Evolutionary conservation across 2,113 vertebrate genomes (phyloP), one percentile per base, ranked within the genome.

Genomic region (Oreocharis arfaki): DNA sequence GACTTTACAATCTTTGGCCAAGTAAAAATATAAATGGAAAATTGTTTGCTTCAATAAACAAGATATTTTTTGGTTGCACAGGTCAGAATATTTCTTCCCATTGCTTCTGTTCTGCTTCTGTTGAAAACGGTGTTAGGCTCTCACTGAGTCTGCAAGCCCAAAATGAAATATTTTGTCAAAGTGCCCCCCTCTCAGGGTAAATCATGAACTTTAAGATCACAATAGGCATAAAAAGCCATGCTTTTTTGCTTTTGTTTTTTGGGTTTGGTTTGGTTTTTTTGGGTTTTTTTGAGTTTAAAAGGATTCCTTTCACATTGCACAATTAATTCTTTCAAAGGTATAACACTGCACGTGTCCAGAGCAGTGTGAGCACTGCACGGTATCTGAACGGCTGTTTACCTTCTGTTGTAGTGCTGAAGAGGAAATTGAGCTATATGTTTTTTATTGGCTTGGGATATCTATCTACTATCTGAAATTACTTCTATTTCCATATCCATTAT

Each of bases 371-470:
- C 78, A 55, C 49, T 22, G 56, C 17, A 53, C 52, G 22, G 78
- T 11, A 47, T 83, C 63, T 81, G 84, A 96, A 60, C 0, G 35
- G n/a, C 90, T 97, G 94, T 96, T 95, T 97, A 90, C 94, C 59
- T 96, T 88, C 49, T 96, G 57, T 73, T 85, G 61, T 4, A 78
- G 37, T 44, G 92, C 87, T 87, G 70, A 71, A 63, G 79, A 86
- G 90, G 67, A 97, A 96, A 97, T 89, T 95, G 93, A 93, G 70
- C 86, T 81, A 67, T 87, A 53, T 71, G 82, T 3, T 78, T 97
- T 96, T 96, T 94, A 96, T 96, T 97, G 81, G 90, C 89, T 96
- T 93, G 76, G 95, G 88, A 96, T 96, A 90, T 67, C 90, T 94
- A 87, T 87, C 70, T 91, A 49, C 92, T 81, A 71, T 94, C 73